Conservation (phyloP, 2,797 vertebrate species). For the Chanos chanos region DNA sequence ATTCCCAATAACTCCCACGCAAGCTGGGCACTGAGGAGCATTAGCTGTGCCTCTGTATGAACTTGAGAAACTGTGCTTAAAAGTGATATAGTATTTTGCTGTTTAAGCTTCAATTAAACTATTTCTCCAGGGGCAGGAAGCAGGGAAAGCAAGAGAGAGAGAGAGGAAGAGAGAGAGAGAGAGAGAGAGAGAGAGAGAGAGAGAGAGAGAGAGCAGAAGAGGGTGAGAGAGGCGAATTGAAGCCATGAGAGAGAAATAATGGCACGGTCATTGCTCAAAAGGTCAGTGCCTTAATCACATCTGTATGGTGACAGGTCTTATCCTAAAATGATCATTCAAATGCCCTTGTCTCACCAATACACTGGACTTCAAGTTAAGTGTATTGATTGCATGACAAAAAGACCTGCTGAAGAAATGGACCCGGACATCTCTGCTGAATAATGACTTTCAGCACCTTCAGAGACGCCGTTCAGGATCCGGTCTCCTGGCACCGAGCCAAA, state of each 20-base stretch:
- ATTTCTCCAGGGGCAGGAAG: conserved; percentile 4
- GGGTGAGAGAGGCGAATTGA: background rate
- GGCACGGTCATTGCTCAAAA: conserved; percentile 33
- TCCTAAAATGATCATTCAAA: conserved; percentile 63
- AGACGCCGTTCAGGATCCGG: conserved; percentile 26
- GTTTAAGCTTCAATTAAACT: no score
- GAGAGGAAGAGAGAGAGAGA: background rate
- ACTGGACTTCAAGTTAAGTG: conserved; percentile 7
- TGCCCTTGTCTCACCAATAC: conserved; percentile 50
- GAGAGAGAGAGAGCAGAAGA: background rate
- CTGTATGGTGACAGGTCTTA: conserved; percentile 55
- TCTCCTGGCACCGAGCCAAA: conserved; percentile 27
- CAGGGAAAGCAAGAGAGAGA: background rate
- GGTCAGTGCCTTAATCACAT: conserved; percentile 33
- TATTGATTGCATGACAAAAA: conserved; percentile 56
- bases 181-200: background rate
- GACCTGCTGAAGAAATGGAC: conserved; percentile 52
- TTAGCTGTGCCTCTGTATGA: background rate
- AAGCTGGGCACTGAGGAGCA: background rate
- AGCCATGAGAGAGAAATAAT: background rate
- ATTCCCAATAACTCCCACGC: background rate
- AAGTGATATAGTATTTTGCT: background rate
- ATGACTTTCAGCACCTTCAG: conserved; percentile 46
- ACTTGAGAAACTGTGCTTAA: background rate
- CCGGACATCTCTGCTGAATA: conserved; percentile 61